A percentile compares a stretch with the other conserved stretches of the same genome.
phyloP scores from a whole-genome alignment of 2,888 invertebrate species.

The Phrixothrix hirtus region DNA sequence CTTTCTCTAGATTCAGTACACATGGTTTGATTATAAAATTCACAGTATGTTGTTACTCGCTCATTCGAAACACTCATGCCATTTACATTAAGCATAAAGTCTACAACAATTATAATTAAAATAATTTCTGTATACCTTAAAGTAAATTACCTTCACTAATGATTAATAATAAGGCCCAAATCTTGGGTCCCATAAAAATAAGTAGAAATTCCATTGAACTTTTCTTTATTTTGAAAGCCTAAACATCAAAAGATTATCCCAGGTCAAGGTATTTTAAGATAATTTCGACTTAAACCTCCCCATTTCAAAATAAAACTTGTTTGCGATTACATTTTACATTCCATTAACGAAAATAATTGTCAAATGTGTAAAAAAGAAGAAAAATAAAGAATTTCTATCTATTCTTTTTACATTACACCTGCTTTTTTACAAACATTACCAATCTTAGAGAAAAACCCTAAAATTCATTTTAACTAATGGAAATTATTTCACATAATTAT shows the following conservation, averaged over 20 bases:
- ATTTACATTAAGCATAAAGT: slow-evolving; percentile 31
- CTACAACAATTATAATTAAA: slow-evolving; percentile 13
- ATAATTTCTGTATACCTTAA: slow-evolving; percentile 6
- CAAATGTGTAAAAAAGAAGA: not conserved
- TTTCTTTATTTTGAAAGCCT: slow-evolving; percentile 35
- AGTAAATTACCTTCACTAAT: slow-evolving; percentile 25
- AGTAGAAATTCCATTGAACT: slow-evolving; percentile 11
- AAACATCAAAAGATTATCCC: slow-evolving; percentile 46
- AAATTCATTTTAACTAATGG: no score
- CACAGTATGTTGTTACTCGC: slow-evolving; percentile 63
- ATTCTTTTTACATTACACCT: slow-evolving; percentile 1
- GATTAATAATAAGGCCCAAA: slow-evolving; percentile 23
- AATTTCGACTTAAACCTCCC: slow-evolving; percentile 11
- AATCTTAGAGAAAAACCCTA: not conserved
- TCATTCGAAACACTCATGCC: slow-evolving; percentile 34
- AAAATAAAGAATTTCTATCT: not conserved
- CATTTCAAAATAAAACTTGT: slow-evolving; percentile 12
- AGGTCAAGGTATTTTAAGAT: slow-evolving; percentile 44
- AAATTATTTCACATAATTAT: no score
- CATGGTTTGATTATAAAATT: slow-evolving; percentile 67
- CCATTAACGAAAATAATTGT: slow-evolving; percentile 2
- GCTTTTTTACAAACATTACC: not conserved
- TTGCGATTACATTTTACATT: not conserved
- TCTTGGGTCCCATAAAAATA: slow-evolving; percentile 10
- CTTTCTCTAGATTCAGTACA: slow-evolving; percentile 56